phyloP scores from a whole-genome alignment of 2,797 vertebrate genomes.

The Manis crassicaudata region DNA sequence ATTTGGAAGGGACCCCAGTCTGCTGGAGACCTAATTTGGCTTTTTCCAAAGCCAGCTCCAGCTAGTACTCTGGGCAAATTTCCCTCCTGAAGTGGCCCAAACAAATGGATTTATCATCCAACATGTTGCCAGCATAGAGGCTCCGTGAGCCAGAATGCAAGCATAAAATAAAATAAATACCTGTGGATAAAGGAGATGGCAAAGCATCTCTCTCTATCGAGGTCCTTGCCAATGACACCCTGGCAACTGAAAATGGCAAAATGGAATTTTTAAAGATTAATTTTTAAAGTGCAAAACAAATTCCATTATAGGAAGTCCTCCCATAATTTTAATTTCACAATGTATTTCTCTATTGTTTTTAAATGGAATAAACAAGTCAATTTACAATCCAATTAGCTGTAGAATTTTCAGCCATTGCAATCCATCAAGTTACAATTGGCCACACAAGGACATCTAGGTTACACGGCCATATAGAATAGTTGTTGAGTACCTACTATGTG shows the following conservation, averaged over 20 bases:
- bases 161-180: constrained; percentile 73
- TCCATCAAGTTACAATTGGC: not conserved
- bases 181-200: constrained; percentile 49
- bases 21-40: constrained; percentile 73
- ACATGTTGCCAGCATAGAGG: constrained; percentile 52
- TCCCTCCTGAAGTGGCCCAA: constrained; percentile 75
- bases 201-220: not conserved
- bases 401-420: not conserved
- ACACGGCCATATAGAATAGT: not conserved
- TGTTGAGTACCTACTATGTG: not conserved
- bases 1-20: constrained; percentile 75
- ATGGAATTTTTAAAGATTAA: constrained; percentile 56
- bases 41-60: constrained; percentile 71
- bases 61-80: constrained; percentile 77
- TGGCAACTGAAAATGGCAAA: not conserved
- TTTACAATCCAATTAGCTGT: not conserved
- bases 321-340: constrained; percentile 57
- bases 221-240: constrained; percentile 24
- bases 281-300: constrained; percentile 64
- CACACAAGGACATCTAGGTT: not conserved
- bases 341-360: constrained; percentile 29
- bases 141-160: constrained; percentile 49
- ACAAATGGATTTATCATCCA: constrained; percentile 79
- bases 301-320: constrained; percentile 19
- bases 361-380: constrained; percentile 50